Base-by-base conservation (phyloP, 37 sponge, comb jelly and placozoan species). In the Geodia barretti region DNA sequence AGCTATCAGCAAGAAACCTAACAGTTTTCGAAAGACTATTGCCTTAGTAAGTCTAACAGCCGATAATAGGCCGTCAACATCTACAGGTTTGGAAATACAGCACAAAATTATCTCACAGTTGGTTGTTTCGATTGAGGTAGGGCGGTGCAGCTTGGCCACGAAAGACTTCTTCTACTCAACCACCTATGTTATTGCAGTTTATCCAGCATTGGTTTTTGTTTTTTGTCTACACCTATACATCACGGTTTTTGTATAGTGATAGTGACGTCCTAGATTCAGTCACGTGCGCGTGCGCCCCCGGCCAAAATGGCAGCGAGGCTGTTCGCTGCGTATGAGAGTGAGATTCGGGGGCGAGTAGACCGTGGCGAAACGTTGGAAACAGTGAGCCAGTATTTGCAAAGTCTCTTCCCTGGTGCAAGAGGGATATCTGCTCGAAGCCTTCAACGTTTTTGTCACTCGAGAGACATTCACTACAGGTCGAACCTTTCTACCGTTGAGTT, bases 371-470 rank as follows among this genome's bases (percentile, higher is more conserved):
- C 54, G 54, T 47, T 17, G 11, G 14, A 14, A 47, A 7, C 7
- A 47, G 54, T 47, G 14, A 47, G 54, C 54, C 54, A 47, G 14
- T 47, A 47, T 47, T 14, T 47, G 11, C 54, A 14, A 17, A 47
- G 11, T 7, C 11, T 14, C 11, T 47, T 14, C 61, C 62, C 62
- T 62, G 62, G 38, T 4, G 29, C 31, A 3, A 60, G 64, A 26
- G 81, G 81, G 14, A 26, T 71, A 39, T 68, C 71, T 20, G 72
- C 39, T 1, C 25, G 72, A 11, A 42, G 39, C 23, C 28, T 81
- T 9, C 33, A 47, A 19, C 40, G 81, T n/a, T 71, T 70, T 33
- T 81, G 81, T 33, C 23, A 54, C 1, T 31, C 36, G 25, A 25
- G 24, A 29, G 58, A 35, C 26, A 81, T 81, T 30, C 20, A 14